phyloP scores from a whole-genome alignment of 2,113 vertebrate genomes.

The Sinocyclocheilus anophthalmus region DNA sequence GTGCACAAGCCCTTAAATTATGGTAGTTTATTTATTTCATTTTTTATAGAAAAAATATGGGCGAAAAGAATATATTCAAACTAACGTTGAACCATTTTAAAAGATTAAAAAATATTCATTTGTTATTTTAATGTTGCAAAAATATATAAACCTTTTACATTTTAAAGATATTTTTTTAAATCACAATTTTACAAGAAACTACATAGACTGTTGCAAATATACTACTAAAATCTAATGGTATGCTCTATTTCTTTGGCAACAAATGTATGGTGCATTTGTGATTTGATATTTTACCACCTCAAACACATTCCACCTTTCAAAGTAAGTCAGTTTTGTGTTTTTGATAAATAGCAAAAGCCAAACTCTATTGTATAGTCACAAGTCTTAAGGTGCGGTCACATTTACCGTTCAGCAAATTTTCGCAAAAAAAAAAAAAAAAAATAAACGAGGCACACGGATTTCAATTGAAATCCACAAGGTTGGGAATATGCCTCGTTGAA shows the following conservation, averaged over 20 bases:
- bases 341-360: constrained; percentile 32
- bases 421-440: neutral
- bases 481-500: neutral
- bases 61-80: constrained; percentile 44
- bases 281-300: neutral
- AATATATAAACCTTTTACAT: constrained; percentile 40
- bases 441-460: no score
- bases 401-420: neutral
- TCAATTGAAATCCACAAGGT: neutral
- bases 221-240: constrained; percentile 11
- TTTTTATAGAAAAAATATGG: neutral
- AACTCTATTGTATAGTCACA: constrained; percentile 26
- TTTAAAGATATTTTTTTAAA: constrained; percentile 18
- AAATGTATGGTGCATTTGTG: neutral
- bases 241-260: neutral
- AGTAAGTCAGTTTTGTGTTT: neutral
- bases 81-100: constrained; percentile 50
- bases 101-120: constrained; percentile 44
- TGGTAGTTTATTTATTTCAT: neutral
- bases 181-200: constrained; percentile 7
- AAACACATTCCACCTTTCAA: neutral
- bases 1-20: neutral
- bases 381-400: neutral
- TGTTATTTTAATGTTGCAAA: constrained; percentile 64
- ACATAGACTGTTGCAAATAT: constrained; percentile 22